These are phyloP conservation scores for Ornithoptera priamus DNA, from an alignment of 2,888 invertebrate species.

Conservation along the genomic window DNA sequence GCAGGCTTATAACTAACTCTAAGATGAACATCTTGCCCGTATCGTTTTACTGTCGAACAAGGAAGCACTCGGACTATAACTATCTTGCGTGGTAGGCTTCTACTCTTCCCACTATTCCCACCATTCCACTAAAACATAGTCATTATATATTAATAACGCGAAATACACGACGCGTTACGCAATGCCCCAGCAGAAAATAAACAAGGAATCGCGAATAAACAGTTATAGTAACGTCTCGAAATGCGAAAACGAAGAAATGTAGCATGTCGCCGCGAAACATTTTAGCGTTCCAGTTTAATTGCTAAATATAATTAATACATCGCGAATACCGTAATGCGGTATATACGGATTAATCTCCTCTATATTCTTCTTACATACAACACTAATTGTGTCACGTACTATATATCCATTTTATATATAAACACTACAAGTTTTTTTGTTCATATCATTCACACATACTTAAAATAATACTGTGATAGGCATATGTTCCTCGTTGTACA, in stretches of 20 bases:
- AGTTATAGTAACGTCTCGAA: conserved; percentile 45
- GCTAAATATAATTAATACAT: conserved; percentile 74
- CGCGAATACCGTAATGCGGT: conserved; percentile 47
- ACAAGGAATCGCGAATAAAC: conserved; percentile 61
- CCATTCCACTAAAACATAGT: conserved; percentile 9
- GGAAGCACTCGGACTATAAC: too few relatives aligned
- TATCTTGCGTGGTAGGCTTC: neutral
- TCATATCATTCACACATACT: too few relatives aligned
- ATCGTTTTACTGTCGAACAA: too few relatives aligned
- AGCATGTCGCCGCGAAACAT: conserved; percentile 66
- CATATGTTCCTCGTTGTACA: too few relatives aligned
- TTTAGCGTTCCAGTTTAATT: conserved; percentile 71
- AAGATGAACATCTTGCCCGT: too few relatives aligned
- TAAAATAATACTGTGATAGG: too few relatives aligned
- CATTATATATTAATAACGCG: conserved; percentile 40
- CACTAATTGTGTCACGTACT: conserved; percentile 10
- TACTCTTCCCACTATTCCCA: neutral
- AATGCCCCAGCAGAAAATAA: conserved; percentile 54
- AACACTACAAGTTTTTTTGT: neutral
- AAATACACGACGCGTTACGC: conserved; percentile 42
- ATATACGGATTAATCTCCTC: conserved; percentile 15
- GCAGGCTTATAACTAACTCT: too few relatives aligned
- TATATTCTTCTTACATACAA: conserved; percentile 11
- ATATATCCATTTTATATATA: neutral
- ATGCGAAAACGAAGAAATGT: conserved; percentile 66